Conservation (phyloP, 2,113 vertebrate genomes). For the Neofelis nebulosa region DNA sequence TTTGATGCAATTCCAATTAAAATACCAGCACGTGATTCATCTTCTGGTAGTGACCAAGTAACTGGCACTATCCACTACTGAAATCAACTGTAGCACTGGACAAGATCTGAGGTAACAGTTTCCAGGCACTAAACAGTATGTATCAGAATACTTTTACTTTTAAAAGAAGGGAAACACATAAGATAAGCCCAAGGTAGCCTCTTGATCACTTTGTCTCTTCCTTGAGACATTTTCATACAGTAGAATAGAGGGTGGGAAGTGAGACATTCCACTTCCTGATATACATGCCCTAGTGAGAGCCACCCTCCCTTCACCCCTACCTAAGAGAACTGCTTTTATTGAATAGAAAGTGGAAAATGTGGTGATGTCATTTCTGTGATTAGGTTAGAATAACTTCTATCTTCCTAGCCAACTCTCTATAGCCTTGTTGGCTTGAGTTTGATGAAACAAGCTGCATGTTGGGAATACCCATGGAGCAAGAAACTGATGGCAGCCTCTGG, state of each 20-base stretch:
- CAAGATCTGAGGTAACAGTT: not conserved
- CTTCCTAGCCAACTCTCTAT: not conserved
- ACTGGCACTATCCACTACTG: not conserved
- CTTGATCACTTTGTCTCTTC: not conserved
- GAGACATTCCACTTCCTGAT: not conserved
- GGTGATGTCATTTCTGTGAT: not conserved
- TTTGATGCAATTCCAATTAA: not conserved
- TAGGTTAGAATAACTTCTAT: not conserved
- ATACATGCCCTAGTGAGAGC: not conserved
- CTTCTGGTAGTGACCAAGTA: not conserved
- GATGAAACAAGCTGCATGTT: not conserved
- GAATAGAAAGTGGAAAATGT: not conserved
- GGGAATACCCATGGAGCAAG: not conserved
- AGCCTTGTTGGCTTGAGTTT: not conserved
- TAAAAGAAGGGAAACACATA: not conserved
- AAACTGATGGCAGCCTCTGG: not conserved
- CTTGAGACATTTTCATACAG: not conserved
- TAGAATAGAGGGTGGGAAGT: not conserved
- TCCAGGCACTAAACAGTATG: not conserved
- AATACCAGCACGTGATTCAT: not conserved
- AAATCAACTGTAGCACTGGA: not conserved
- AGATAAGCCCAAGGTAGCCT: not conserved
- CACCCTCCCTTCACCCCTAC: no score
- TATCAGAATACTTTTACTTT: not conserved
- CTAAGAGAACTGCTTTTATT: not conserved